Percentiles rank a stretch among this genome's conserved stretches.
phyloP scores from a whole-genome alignment of 2,888 invertebrate species.

The Erebia ligea region DNA sequence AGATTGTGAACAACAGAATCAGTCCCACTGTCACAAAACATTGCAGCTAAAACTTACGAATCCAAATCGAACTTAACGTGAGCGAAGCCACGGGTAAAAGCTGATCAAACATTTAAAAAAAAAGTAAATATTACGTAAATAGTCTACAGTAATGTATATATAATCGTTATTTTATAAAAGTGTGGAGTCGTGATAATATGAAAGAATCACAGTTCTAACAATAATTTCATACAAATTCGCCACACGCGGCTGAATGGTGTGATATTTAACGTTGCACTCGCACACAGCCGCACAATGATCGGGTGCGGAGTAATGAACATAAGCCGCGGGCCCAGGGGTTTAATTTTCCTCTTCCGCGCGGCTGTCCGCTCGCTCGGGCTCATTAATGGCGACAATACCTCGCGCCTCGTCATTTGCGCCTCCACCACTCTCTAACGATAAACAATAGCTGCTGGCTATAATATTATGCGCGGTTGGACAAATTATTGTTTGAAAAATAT shows the following conservation, averaged over 20 bases:
- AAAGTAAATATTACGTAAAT: too few species aligned
- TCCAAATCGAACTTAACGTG: too few species aligned
- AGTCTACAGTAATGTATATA: too few species aligned
- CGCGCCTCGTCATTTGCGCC: constrained; percentile 72
- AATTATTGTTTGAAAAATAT: constrained; percentile 3
- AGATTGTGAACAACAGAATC: too few species aligned
- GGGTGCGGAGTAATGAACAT: constrained; percentile 77
- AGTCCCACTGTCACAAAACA: too few species aligned
- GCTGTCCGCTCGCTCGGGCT: constrained; percentile 67
- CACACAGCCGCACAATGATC: constrained; percentile 67
- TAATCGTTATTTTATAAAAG: too few species aligned
- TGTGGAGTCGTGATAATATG: too few species aligned
- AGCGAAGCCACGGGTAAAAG: too few species aligned
- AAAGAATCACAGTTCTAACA: background rate
- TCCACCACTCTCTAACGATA: constrained; percentile 50
- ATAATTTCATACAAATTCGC: constrained; percentile 11
- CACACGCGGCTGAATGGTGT: constrained; percentile 40
- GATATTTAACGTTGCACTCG: constrained; percentile 64
- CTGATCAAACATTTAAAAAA: too few species aligned
- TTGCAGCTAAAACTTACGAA: too few species aligned
- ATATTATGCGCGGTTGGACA: constrained; percentile 33
- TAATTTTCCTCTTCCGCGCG: constrained; percentile 82
- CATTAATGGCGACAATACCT: constrained; percentile 79
- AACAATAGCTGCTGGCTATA: constrained; percentile 51
- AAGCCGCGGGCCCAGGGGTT: constrained; percentile 78